These are phyloP conservation scores for Azemiops feae DNA, from an alignment of 2,113 vertebrate genomes.

Conservation along the genomic window DNA sequence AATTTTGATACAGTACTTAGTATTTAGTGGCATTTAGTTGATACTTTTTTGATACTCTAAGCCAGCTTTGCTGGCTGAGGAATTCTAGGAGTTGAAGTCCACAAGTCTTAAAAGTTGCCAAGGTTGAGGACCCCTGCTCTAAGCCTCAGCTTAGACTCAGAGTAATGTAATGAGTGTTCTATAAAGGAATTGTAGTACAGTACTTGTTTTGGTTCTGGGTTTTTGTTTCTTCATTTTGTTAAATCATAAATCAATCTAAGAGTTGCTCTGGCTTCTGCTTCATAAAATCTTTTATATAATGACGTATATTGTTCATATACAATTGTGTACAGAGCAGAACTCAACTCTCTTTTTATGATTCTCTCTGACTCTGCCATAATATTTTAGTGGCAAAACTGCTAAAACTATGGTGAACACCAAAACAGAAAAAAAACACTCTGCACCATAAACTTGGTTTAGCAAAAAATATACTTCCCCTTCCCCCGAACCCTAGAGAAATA, in stretches of 20 bases:
- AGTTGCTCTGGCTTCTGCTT: conserved; percentile 25
- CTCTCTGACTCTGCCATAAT: background rate
- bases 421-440: background rate
- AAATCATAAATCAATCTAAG: conserved; percentile 28
- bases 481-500: background rate
- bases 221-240: background rate
- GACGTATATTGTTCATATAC: background rate
- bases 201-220: conserved; percentile 22
- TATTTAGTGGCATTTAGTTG: conserved; percentile 18
- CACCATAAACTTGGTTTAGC: background rate
- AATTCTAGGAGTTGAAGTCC: too few species aligned
- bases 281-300: conserved; percentile 27
- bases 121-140: background rate
- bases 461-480: background rate
- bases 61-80: too few species aligned
- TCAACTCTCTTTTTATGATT: background rate
- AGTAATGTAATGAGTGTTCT: background rate
- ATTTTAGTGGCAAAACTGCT: background rate
- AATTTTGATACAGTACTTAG: conserved; percentile 8
- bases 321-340: background rate
- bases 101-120: too few species aligned
- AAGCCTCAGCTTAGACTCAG: background rate
- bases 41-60: conserved; percentile 17
- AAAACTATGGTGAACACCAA: background rate
- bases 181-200: conserved; percentile 19